Evolutionary conservation across 2,113 vertebrate genomes (phyloP), one percentile per base, ranked within the genome.

Genomic region (Plecotus auritus): DNA sequence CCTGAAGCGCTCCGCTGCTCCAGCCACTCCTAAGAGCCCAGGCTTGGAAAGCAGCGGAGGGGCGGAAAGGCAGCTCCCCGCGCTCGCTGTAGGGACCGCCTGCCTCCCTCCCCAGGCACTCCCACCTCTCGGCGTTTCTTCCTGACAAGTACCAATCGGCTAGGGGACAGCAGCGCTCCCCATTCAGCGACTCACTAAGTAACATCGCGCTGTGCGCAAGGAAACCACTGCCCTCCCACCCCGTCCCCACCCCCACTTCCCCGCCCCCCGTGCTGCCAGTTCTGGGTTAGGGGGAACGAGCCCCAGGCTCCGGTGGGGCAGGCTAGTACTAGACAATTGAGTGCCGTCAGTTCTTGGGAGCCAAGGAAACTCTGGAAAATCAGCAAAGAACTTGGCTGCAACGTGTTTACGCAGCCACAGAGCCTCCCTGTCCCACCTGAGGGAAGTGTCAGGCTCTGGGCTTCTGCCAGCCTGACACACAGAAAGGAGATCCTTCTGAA

Each of bases 101-200:
- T 91, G 96, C 96, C 95, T 90, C 91, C 96, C 73, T 95, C 77
- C 76, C 67, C 96, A 94, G 96, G 95, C 97, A 97, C 97, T 96
- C 97, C 96, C 97, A 97, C 97, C 95, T 95, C 97, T 85, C 85
- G 13, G 86, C 86, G 90, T 85, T 85, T 95, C 97, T 90, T 95
- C 95, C 92, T n/a, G 90, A 95, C 87, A 23, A 97, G 96, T 97
- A 97, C 97, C 97, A 97, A 97, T 96, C 73, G 95, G 95, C 96
- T 96, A 40, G 95, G 93, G 97, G 96, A 95, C 96, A 95, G 95
- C 95, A 70, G 91, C 92, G 95, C 98, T 97, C 95, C 95, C 94
- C 97, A 96, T 92, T 97, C 96, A 96, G 93, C 90, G 72, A 95
- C 91, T 66, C 78, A 1, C 83, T 72, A 6, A 37, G 93, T 59